These are phyloP conservation scores for Poeciliopsis retropinna DNA, from an alignment of 2,113 vertebrate species.

Conservation along the genomic window DNA sequence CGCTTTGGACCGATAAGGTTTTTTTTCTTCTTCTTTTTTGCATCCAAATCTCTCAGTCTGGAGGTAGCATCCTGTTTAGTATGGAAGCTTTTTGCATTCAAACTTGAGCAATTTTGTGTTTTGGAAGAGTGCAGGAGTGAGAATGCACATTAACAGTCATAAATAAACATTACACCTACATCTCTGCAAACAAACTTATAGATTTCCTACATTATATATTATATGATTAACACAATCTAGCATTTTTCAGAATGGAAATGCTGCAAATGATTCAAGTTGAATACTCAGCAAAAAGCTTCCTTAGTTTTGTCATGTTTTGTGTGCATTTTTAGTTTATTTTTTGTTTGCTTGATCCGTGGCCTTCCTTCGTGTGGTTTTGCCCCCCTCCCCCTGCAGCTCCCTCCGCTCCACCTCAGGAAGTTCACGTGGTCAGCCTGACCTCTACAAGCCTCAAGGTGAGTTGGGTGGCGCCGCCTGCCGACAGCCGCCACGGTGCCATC, in stretches of 20 bases:
- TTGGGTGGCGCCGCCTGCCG: conserved; percentile 96
- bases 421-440: conserved; percentile 90
- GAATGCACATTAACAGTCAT: not conserved
- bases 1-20: conserved; percentile 20
- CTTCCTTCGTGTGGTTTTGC: conserved; percentile 71
- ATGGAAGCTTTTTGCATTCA: conserved; percentile 46
- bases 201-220: not conserved
- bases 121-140: not conserved
- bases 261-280: not conserved
- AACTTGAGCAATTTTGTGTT: not conserved
- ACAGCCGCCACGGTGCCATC: conserved; percentile 94
- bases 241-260: not conserved
- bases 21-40: conserved; percentile 14
- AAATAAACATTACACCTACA: not conserved
- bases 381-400: conserved; percentile 83
- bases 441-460: conserved; percentile 99
- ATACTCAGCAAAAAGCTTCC: conserved; percentile 57
- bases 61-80: conserved; percentile 68
- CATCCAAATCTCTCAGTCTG: conserved; percentile 64
- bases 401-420: conserved; percentile 96
- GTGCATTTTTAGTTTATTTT: conserved; percentile 48
- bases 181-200: too few relatives aligned
- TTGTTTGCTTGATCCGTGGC: conserved; percentile 89
- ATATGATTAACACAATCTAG: not conserved
- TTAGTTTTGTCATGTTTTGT: conserved; percentile 50